Evolutionary conservation across 1,140 invertebrate species (phyloP), one percentile per base, ranked within the genome.

Genomic region (Dermatophagoides farinae): DNA sequence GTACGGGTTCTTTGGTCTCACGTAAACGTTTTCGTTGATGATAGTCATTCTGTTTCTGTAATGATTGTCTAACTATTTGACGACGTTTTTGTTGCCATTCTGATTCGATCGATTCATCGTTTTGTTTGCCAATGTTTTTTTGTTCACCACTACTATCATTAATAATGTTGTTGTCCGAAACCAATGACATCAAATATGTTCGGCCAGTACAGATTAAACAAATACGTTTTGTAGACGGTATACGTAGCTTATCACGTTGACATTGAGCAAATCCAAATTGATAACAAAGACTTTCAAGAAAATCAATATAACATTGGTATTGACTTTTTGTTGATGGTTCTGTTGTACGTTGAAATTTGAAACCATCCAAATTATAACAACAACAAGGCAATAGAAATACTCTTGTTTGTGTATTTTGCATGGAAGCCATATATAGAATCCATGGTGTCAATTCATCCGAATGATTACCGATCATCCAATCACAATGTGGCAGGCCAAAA

Each of bases 391-490:
- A 71, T 8, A 98, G 72, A 72, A 97, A 96, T 68, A 84, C 91
- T 50, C 79, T 81, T 62, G 72, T 73, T 1, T 61, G 66, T 51
- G 69, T 71, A 14, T 69, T 71, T 9, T 82, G 81, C 55, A 73
- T 79, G 0, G 85, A 80, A 41, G 91, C 84, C 60, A 97, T 82
- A 0, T 97, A 82, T 40, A 93, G 91, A 66, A 98, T 83, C 92
- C 93, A 98, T 8, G 93, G 91, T 37, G 92, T 96, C 8, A 98
- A 72, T 71, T 97, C 93, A 77, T 97, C 95, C 44, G 90, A 93
- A 76, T 98, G 95, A 77, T 98, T 98, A 46, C 95, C 93, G 71
- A 98, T 92, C 14, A 97, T 72, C 89, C 91, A 97, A 70, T 95
- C 86, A 64, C 61, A 64, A n/a, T 64, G 76, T 23, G 82, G 80